Evolutionary conservation across 2,888 invertebrate species (phyloP).

Genomic region (Coelopa pilipes): DNA sequence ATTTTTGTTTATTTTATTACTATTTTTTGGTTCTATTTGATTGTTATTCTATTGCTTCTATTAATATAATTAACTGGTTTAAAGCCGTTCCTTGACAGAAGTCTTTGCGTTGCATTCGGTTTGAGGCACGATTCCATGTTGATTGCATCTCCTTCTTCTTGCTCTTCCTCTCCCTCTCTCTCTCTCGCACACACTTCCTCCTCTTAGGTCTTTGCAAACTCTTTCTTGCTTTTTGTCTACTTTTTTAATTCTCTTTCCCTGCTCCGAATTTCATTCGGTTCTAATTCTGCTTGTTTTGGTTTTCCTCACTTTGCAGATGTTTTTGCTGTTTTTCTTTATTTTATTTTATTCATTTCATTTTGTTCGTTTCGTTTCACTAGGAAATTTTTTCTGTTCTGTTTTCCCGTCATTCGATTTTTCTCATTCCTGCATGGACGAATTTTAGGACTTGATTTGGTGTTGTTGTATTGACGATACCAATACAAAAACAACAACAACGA

Average conservation of each 20-base stretch:
- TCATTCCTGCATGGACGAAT: too few species aligned
- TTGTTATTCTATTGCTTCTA: not conserved
- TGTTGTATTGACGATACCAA: too few species aligned
- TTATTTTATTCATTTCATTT: not conserved
- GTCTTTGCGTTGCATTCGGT: conserved; percentile 27
- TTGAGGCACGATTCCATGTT: conserved; percentile 32
- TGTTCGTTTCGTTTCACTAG: too few species aligned
- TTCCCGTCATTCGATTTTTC: too few species aligned
- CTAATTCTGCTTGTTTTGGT: not conserved
- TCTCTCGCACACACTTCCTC: not conserved
- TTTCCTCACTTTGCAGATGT: not conserved
- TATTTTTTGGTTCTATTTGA: not conserved
- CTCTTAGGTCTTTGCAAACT: not conserved
- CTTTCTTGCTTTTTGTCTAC: not conserved
- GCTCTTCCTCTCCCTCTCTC: not conserved
- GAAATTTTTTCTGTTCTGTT: too few species aligned
- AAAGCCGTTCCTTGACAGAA: conserved; percentile 19
- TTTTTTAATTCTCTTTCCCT: too few species aligned
- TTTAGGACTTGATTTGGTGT: too few species aligned
- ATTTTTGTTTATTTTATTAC: conserved; percentile 10
- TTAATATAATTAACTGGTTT: not conserved
- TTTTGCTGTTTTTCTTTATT: not conserved
- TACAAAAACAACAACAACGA: too few species aligned
- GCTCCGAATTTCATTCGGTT: not conserved
- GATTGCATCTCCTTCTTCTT: conserved; percentile 11